Evolutionary conservation across 2,113 vertebrate species (phyloP).

Genomic region (Dendropsophus ebraccatus): DNA sequence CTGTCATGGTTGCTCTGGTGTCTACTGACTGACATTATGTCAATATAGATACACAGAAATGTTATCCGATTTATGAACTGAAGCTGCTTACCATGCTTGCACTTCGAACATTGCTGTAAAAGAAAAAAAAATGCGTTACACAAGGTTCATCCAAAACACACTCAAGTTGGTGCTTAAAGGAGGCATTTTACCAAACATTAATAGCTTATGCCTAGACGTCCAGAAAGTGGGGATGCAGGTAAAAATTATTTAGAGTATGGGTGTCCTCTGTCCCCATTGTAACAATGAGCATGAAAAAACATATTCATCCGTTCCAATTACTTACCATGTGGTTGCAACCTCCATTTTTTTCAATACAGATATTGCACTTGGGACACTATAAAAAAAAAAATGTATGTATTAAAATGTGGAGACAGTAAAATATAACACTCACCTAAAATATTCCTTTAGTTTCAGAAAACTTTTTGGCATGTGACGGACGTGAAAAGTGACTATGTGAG

Average conservation of each 20-base stretch:
- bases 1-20: background rate
- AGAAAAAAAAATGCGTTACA: conserved; percentile 64
- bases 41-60: background rate
- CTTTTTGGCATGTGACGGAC: too few relatives aligned
- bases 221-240: background rate
- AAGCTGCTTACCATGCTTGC: conserved; percentile 92
- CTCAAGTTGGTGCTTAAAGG: background rate
- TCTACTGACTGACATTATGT: too few relatives aligned
- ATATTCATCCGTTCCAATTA: background rate
- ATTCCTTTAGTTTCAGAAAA: too few relatives aligned
- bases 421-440: background rate
- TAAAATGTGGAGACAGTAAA: background rate
- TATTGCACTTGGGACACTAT: conserved; percentile 99
- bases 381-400: background rate
- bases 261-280: too few relatives aligned
- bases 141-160: background rate
- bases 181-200: background rate
- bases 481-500: too few relatives aligned
- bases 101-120: conserved; percentile 99
- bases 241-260: too few relatives aligned
- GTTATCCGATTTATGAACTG: background rate
- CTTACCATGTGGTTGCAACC: conserved; percentile 99
- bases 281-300: background rate
- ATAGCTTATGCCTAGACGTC: background rate
- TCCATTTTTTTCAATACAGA: conserved; percentile 99